Evolutionary conservation across 1,140 invertebrate genomes (phyloP).

Genomic region (Leptoteleia sp.): DNA sequence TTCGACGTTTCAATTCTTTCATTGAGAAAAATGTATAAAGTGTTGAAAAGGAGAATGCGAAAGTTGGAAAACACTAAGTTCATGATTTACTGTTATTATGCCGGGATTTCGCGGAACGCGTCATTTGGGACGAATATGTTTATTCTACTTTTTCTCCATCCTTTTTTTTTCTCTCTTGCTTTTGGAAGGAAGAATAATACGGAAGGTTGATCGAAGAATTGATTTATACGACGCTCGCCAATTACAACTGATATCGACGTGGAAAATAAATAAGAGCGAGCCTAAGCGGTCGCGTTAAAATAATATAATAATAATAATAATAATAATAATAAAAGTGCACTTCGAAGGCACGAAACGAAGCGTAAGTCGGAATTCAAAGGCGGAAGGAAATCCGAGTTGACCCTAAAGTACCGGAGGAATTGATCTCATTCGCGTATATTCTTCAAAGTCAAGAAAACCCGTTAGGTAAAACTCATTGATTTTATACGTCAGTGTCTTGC

Average conservation of each 20-base stretch:
- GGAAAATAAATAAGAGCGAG: too few species aligned
- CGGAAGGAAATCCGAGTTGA: conserved; percentile 45
- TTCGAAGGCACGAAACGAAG: conserved; percentile 31
- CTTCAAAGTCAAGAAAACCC: conserved; percentile 46
- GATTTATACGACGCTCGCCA: too few species aligned
- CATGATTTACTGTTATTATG: conserved; percentile 55
- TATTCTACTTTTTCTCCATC: background rate
- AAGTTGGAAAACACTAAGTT: conserved; percentile 53
- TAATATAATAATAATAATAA: too few species aligned
- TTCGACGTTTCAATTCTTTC: conserved; percentile 57
- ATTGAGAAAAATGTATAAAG: conserved; percentile 63
- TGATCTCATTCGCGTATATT: conserved; percentile 55
- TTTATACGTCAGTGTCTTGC: conserved; percentile 28
- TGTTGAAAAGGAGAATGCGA: conserved; percentile 47
- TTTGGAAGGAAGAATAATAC: too few species aligned
- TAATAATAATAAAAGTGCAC: too few species aligned
- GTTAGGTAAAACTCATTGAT: conserved; percentile 46
- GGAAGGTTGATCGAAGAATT: too few species aligned
- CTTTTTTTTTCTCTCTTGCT: too few species aligned
- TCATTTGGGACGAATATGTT: conserved; percentile 42
- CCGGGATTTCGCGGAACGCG: conserved; percentile 21
- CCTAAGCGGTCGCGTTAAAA: too few species aligned
- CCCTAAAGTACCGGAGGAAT: conserved; percentile 29
- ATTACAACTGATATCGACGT: too few species aligned
- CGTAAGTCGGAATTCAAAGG: conserved; percentile 43